These are phyloP conservation scores for Strix aluco DNA, from an alignment of 2,113 vertebrate species.

Conservation along the genomic window DNA sequence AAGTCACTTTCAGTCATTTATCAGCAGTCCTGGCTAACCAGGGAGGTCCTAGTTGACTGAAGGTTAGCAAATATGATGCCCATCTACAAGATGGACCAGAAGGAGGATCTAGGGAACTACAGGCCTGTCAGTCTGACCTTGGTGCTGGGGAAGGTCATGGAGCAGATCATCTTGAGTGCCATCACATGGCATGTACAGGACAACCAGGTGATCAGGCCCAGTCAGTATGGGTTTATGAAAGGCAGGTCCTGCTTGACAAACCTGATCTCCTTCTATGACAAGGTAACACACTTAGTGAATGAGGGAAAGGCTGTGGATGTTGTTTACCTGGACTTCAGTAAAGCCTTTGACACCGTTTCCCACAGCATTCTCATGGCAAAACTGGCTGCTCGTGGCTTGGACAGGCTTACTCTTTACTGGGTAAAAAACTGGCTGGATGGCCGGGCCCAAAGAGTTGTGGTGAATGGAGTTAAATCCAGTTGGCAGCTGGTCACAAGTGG, in stretches of 20 bases:
- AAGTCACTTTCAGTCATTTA: not conserved
- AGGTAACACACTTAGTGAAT: not conserved
- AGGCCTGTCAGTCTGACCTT: not conserved
- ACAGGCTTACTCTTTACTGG: no score
- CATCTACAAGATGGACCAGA: not conserved
- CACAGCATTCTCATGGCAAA: not conserved
- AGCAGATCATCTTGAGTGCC: not conserved
- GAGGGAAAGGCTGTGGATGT: no score
- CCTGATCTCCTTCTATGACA: not conserved
- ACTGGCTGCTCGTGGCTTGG: no score
- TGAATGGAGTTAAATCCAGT: no score
- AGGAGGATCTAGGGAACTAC: not conserved
- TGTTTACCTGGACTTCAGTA: not conserved
- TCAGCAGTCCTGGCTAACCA: not conserved
- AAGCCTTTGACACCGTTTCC: not conserved
- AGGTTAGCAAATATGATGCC: not conserved
- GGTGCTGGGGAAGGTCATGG: fast-evolving
- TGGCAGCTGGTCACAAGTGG: no score
- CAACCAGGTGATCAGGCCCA: no score
- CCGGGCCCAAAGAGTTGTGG: no score
- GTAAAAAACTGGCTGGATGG: no score
- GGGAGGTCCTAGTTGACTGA: not conserved
- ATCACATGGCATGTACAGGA: fast-evolving
- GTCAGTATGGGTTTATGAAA: not conserved
- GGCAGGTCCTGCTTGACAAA: not conserved